These are phyloP conservation scores for Pseudonaja textilis DNA, from an alignment of 2,113 vertebrate genomes.

Conservation along the genomic window DNA sequence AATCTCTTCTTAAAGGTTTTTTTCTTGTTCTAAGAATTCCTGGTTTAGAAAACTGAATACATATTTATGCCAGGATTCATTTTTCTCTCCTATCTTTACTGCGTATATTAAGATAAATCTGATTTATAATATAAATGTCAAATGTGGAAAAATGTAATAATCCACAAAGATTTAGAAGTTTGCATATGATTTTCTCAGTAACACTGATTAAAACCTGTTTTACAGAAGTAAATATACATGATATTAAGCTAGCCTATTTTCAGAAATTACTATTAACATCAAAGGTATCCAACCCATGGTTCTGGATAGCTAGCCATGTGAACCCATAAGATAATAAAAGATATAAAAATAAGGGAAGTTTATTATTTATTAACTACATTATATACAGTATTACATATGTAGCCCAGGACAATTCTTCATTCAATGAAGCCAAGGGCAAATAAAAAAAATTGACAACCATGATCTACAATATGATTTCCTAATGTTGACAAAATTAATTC, in stretches of 20 bases:
- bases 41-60: background rate
- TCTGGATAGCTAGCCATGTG: background rate
- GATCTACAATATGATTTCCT: slow-evolving; percentile 15
- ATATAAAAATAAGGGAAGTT: background rate
- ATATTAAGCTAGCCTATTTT: slow-evolving; percentile 1
- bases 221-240: slow-evolving; percentile 2
- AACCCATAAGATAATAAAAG: background rate
- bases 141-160: background rate
- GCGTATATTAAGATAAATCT: background rate
- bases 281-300: background rate
- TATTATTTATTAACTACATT: background rate
- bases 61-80: background rate
- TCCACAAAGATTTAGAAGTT: background rate
- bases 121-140: background rate
- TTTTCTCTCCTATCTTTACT: background rate
- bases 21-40: background rate
- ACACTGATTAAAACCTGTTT: slow-evolving; percentile 23
- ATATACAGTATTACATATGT: background rate
- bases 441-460: background rate
- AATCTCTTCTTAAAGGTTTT: background rate
- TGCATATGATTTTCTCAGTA: background rate
- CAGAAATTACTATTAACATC: background rate
- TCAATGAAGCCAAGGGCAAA: background rate
- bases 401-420: background rate
- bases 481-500: slow-evolving; percentile 18